Base-by-base conservation (phyloP, 2,113 vertebrate genomes). In the Panthera uncia region DNA sequence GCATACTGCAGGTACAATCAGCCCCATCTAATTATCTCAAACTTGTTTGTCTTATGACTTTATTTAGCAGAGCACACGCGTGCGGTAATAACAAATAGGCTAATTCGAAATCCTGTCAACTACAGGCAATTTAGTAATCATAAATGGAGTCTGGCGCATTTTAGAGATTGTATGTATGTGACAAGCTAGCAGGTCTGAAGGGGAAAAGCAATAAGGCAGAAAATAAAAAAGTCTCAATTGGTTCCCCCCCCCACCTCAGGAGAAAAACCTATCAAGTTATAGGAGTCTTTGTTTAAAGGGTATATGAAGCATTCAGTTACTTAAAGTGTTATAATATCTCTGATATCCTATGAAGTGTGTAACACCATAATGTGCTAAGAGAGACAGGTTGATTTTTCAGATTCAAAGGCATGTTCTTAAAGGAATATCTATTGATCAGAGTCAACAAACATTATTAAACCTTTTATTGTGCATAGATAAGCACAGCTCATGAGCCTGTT, bases 11-110 rank as follows among this genome's bases (percentile, higher is more conserved):
- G 78, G 23, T 95, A 93, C 4, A 45, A 19, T 90, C 79, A 96
- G 63, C 23, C 45, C 55, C 89, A 57, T 12, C 81, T 94, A 95
- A 95, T 45, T 95, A 86, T 94, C 79, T 98, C 73, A 95, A 38
- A 96, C 31, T 83, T 97, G 45, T 96, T 96, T 96, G n/a, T 82
- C 48, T 73, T 27, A 66, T 78, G 88, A 95, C 69, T 98, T 89
- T 89, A 88, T 88, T 71, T 97, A 97, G 83, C 29, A 89, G 76
- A 94, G 27, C 27, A 2, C 5, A 41, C 29, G 48, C 74, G 21
- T 52, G 15, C 27, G 6, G 57, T 84, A 97, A 91, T 92, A 96
- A 85, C 57, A 96, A 95, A 83, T 41, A 57, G 7, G 0, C 0
- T 94, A 87, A 97, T 96, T 95, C 73, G 69, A 91, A 96, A 87